A percentile compares a stretch with the other conserved stretches of the same genome.
Evolutionary conservation across 2,797 vertebrate species (phyloP).

Genomic region (Acrossocheilus fasciatus): DNA sequence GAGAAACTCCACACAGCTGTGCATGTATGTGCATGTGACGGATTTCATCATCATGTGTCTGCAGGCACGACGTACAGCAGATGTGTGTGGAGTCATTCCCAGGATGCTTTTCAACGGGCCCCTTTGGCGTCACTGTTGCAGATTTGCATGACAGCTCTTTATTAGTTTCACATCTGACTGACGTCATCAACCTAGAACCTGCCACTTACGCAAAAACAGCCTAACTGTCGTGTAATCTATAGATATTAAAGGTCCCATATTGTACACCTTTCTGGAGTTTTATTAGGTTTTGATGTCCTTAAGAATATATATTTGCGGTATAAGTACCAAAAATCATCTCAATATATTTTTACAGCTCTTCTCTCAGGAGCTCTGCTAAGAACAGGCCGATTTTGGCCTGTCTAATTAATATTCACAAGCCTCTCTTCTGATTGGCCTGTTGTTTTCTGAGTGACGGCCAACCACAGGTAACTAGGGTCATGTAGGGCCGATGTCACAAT

Average conservation of each 20-base stretch:
- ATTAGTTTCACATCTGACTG: not conserved
- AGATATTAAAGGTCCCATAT: not conserved
- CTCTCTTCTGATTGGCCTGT: too few relatives aligned
- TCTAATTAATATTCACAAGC: too few relatives aligned
- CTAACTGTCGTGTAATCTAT: not conserved
- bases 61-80: conserved; percentile 47
- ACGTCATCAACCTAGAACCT: not conserved
- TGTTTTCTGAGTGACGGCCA: too few relatives aligned
- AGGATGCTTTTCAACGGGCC: not conserved
- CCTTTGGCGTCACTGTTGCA: not conserved
- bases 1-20: conserved; percentile 43
- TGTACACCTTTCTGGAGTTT: too few relatives aligned
- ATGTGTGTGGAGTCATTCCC: conserved; percentile 9
- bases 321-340: too few relatives aligned
- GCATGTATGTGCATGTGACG: conserved; percentile 6
- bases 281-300: too few relatives aligned
- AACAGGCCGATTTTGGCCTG: too few relatives aligned
- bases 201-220: not conserved
- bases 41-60: conserved; percentile 38
- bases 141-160: not conserved
- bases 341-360: too few relatives aligned
- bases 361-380: too few relatives aligned
- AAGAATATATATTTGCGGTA: too few relatives aligned
- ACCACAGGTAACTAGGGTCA: too few relatives aligned
- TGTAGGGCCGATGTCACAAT: too few relatives aligned